Conservation (phyloP, 2,888 invertebrate species). For the Macaria liturata region DNA sequence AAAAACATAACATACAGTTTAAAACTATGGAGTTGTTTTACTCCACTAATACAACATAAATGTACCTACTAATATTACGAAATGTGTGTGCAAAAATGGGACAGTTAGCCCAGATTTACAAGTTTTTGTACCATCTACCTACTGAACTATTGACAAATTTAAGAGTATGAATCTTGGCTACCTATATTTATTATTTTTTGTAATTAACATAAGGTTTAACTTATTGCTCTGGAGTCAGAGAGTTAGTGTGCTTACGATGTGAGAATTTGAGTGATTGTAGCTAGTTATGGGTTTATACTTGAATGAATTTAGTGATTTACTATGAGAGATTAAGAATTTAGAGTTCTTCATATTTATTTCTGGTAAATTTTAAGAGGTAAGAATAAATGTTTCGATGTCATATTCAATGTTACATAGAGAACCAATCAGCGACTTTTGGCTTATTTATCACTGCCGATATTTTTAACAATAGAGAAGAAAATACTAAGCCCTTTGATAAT, state of each 20-base stretch:
- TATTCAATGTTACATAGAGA: constrained; percentile 43
- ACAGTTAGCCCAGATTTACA: too few relatives aligned
- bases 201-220: constrained; percentile 67
- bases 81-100: too few relatives aligned
- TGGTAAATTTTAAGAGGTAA: constrained; percentile 25
- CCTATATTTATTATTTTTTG: constrained; percentile 68
- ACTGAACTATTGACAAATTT: too few relatives aligned
- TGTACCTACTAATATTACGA: too few relatives aligned
- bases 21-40: too few relatives aligned
- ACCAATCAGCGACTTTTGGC: constrained; percentile 59
- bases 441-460: constrained; percentile 80
- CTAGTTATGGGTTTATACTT: constrained; percentile 63
- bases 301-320: constrained; percentile 60
- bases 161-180: background rate
- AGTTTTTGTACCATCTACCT: too few relatives aligned
- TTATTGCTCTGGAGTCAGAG: constrained; percentile 66
- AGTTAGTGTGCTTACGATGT: constrained; percentile 67
- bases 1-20: too few relatives aligned
- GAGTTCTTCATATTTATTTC: constrained; percentile 34
- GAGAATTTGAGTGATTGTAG: constrained; percentile 71
- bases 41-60: too few relatives aligned
- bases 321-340: constrained; percentile 46
- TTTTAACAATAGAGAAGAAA: constrained; percentile 62
- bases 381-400: constrained; percentile 32
- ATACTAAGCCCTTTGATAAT: constrained; percentile 79